Conservation (phyloP, 2,888 invertebrate genomes). For the Sminthurinus aureus region DNA sequence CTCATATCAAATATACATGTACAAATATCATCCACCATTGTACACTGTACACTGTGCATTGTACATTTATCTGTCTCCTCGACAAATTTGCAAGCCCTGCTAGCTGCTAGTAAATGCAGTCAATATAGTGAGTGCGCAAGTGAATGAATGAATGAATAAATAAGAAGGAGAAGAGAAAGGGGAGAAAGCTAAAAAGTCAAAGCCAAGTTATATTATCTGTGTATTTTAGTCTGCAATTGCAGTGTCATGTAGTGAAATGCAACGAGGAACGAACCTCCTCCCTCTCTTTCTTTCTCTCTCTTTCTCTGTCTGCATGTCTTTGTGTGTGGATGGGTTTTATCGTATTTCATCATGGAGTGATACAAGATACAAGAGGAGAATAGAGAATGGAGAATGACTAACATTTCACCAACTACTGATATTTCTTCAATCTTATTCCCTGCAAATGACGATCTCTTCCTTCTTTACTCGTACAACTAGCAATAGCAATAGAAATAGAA, state of each 20-base stretch:
- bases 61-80: too few relatives aligned
- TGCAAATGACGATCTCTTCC: conserved; percentile 16
- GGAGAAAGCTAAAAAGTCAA: conserved; percentile 8
- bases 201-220: conserved; percentile 30
- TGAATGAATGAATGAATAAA: too few relatives aligned
- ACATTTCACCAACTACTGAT: conserved; percentile 46
- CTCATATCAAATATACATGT: not conserved
- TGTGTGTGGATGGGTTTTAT: conserved; percentile 44
- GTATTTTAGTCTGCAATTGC: conserved; percentile 8
- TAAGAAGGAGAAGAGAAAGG: not conserved
- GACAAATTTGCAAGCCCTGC: too few relatives aligned
- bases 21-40: not conserved
- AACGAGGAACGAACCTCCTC: conserved; percentile 9
- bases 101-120: too few relatives aligned
- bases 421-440: not conserved
- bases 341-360: conserved; percentile 55
- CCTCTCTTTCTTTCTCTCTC: conserved; percentile 12
- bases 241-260: not conserved
- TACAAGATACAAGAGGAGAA: too few relatives aligned
- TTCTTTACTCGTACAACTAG: not conserved
- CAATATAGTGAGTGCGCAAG: too few relatives aligned
- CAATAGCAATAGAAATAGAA: not conserved
- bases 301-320: not conserved
- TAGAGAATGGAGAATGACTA: conserved; percentile 52
- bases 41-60: too few relatives aligned